These are phyloP conservation scores for Gymnoscopelus microlampas DNA, from an alignment of 2,797 vertebrate species.

Conservation along the genomic window DNA sequence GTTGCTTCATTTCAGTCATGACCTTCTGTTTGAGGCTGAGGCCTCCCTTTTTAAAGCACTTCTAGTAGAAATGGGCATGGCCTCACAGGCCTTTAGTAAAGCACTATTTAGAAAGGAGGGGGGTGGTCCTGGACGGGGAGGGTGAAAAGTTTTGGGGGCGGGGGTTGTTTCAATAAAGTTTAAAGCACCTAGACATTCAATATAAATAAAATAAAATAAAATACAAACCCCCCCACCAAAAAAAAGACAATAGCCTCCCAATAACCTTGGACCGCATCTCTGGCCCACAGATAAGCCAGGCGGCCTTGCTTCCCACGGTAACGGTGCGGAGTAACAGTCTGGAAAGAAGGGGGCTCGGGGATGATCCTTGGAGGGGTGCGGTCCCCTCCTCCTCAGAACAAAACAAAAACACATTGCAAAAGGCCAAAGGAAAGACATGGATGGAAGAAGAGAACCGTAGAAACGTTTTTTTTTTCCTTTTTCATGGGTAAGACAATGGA, in stretches of 20 bases:
- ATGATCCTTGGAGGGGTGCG: slow-evolving; percentile 56
- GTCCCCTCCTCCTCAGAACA: slow-evolving; percentile 40
- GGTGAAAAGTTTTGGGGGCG: slow-evolving; percentile 11
- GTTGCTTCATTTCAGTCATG: slow-evolving; percentile 56
- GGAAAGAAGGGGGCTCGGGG: slow-evolving; percentile 57
- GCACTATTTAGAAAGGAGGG: slow-evolving; percentile 11
- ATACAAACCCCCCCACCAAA: slow-evolving; percentile 25
- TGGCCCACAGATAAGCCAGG: slow-evolving; percentile 43
- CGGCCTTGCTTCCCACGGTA: slow-evolving; percentile 65
- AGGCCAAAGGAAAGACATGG: slow-evolving; percentile 52
- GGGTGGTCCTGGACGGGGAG: not conserved
- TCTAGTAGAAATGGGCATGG: slow-evolving; percentile 29
- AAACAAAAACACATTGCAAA: slow-evolving; percentile 49
- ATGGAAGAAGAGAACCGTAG: slow-evolving; percentile 22
- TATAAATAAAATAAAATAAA: slow-evolving; percentile 55
- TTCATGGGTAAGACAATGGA: no score
- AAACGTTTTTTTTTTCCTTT: no score
- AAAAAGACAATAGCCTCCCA: slow-evolving; percentile 49
- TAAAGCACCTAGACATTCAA: slow-evolving; percentile 62
- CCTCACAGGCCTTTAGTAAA: slow-evolving; percentile 38
- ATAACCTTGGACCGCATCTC: slow-evolving; percentile 51
- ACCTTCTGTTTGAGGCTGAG: slow-evolving; percentile 33
- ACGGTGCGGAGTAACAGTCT: slow-evolving; percentile 71
- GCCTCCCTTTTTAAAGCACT: slow-evolving; percentile 14
- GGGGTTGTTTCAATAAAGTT: no score